Percentiles rank a stretch among this genome's conserved stretches.
Evolutionary conservation across 2,888 invertebrate species (phyloP).

Genomic region (Cephus pygmeus): DNA sequence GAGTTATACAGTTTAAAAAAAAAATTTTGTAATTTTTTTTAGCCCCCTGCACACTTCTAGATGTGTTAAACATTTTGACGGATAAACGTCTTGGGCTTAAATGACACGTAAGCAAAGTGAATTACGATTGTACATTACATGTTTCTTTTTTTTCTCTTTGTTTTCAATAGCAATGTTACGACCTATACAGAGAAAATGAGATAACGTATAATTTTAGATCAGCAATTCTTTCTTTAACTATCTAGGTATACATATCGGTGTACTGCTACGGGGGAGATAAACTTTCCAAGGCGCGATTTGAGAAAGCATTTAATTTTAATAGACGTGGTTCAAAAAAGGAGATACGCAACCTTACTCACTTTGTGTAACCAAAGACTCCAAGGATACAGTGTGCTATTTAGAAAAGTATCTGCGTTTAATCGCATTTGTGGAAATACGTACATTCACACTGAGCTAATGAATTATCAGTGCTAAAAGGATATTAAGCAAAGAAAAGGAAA

Average conservation of each 20-base stretch:
- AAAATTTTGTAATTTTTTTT: not conserved
- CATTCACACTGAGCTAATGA: not conserved
- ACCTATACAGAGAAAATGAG: not conserved
- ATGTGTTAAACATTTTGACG: not conserved
- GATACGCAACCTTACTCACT: slow-evolving; percentile 31
- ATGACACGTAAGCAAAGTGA: slow-evolving; percentile 29
- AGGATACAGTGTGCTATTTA: slow-evolving; percentile 16
- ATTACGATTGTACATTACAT: slow-evolving; percentile 26
- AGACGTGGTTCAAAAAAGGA: slow-evolving; percentile 24
- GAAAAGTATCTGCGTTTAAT: not conserved
- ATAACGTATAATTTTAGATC: not conserved
- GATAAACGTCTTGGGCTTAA: not conserved
- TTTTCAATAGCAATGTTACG: not conserved
- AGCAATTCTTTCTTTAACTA: not conserved
- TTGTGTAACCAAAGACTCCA: slow-evolving; percentile 35
- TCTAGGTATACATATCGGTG: not conserved
- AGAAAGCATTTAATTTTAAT: not conserved
- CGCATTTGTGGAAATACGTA: not conserved
- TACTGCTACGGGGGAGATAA: not conserved
- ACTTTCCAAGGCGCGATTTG: not conserved
- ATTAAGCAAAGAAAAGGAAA: not conserved
- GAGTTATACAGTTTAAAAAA: not conserved
- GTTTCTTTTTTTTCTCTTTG: slow-evolving; percentile 25
- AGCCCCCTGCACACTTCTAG: not conserved
- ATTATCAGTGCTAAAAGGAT: not conserved